Conservation (phyloP, 2,113 vertebrate genomes). For the Sylvicapra grimmia region DNA sequence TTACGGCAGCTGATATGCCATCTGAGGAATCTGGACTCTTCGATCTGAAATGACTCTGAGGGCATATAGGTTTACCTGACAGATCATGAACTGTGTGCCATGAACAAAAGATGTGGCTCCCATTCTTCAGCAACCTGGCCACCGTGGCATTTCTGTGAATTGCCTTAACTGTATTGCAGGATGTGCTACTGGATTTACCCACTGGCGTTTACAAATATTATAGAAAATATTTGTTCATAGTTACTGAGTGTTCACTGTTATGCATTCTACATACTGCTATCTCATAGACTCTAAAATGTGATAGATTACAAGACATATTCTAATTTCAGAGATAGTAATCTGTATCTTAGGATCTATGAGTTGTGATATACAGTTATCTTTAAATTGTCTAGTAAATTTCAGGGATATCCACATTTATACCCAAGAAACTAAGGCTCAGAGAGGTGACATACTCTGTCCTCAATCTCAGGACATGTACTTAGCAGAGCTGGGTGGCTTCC, state of each 20-base stretch:
- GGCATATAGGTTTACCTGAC: background rate
- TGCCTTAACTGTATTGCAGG: background rate
- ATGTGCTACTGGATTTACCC: background rate
- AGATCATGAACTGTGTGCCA: accelerated
- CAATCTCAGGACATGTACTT: background rate
- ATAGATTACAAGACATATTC: background rate
- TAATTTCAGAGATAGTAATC: background rate
- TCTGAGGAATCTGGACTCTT: background rate
- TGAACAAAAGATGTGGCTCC: background rate
- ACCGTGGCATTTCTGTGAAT: background rate
- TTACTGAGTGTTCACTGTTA: background rate
- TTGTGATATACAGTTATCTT: background rate
- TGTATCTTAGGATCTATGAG: background rate
- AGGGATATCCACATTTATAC: too few species aligned
- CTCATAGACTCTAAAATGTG: background rate
- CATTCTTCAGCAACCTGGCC: background rate
- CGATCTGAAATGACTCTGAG: background rate
- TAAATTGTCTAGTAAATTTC: background rate
- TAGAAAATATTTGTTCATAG: background rate
- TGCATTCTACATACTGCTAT: background rate
- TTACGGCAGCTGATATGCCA: background rate
- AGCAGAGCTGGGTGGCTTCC: background rate
- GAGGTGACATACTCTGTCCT: background rate
- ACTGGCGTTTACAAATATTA: background rate
- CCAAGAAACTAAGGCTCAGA: background rate